Evolutionary conservation across 2,888 invertebrate species (phyloP).

Genomic region (Aphrophora alni): DNA sequence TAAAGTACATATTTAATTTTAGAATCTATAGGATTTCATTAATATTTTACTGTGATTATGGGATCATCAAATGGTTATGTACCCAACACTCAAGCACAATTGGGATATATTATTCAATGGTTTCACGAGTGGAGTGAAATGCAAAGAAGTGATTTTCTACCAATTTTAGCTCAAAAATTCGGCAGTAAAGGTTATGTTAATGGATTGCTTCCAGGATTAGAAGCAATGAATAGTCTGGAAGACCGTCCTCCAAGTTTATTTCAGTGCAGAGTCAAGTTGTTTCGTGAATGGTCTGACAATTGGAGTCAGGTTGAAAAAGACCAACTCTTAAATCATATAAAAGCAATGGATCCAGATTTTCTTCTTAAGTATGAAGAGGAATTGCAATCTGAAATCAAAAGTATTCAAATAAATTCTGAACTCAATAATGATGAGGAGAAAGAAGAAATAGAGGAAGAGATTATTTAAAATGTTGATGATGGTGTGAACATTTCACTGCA

Average conservation of each 20-base stretch:
- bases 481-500: no score
- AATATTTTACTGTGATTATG: conserved; percentile 38
- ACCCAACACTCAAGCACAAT: conserved; percentile 71
- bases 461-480: no score
- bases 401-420: background rate
- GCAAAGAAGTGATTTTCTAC: conserved; percentile 83
- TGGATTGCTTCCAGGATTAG: conserved; percentile 73
- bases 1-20: background rate
- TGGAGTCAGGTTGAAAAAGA: conserved; percentile 79
- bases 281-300: conserved; percentile 82
- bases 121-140: conserved; percentile 89
- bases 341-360: conserved; percentile 75
- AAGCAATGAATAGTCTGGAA: conserved; percentile 68
- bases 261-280: conserved; percentile 83
- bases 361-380: conserved; percentile 65
- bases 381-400: conserved; percentile 35
- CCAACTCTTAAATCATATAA: conserved; percentile 70
- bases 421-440: background rate
- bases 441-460: background rate
- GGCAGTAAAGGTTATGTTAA: conserved; percentile 70
- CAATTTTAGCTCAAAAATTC: conserved; percentile 72
- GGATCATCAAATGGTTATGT: conserved; percentile 49
- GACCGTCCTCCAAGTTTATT: conserved; percentile 80
- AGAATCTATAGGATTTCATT: background rate
- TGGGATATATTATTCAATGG: conserved; percentile 85